A percentile compares a stretch with the other conserved stretches of the same genome.
These are phyloP conservation scores for Rachycentron canadum DNA, from an alignment of 2,797 vertebrate species.

Conservation along the genomic window DNA sequence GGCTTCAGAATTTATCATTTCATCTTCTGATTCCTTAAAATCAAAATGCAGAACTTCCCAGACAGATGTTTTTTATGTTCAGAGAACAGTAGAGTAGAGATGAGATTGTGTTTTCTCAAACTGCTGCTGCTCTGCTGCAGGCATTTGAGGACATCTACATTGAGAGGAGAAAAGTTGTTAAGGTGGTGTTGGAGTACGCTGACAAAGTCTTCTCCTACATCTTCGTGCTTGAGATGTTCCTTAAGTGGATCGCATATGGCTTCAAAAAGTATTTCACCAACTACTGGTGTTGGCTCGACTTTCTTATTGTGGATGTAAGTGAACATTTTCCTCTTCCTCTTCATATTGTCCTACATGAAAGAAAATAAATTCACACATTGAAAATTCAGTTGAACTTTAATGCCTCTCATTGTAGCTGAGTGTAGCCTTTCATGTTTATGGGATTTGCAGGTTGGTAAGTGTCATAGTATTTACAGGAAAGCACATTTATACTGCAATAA, in stretches of 20 bases:
- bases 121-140: slow-evolving; percentile 74
- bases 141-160: slow-evolving; percentile 99
- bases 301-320: slow-evolving; percentile 99
- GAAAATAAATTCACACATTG: background rate
- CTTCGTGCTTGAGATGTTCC: slow-evolving; percentile 96
- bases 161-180: slow-evolving; percentile 92
- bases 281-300: slow-evolving; percentile 99
- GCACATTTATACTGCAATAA: slow-evolving; percentile 7
- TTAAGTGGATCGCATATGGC: slow-evolving; percentile 97
- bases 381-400: slow-evolving; percentile 11
- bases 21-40: no score
- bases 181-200: slow-evolving; percentile 90
- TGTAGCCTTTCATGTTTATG: slow-evolving; percentile 16
- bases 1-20: background rate
- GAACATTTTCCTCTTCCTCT: background rate
- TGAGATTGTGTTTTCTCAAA: slow-evolving; percentile 3
- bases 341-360: background rate
- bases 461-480: slow-evolving; percentile 32
- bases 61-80: background rate
- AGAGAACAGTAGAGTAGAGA: no score
- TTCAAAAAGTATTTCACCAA: slow-evolving; percentile 98
- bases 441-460: slow-evolving; percentile 26
- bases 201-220: slow-evolving; percentile 97
- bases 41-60: background rate
- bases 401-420: slow-evolving; percentile 11